phyloP scores from a whole-genome alignment of 2,797 vertebrate genomes.

The Cottoperca gobio region DNA sequence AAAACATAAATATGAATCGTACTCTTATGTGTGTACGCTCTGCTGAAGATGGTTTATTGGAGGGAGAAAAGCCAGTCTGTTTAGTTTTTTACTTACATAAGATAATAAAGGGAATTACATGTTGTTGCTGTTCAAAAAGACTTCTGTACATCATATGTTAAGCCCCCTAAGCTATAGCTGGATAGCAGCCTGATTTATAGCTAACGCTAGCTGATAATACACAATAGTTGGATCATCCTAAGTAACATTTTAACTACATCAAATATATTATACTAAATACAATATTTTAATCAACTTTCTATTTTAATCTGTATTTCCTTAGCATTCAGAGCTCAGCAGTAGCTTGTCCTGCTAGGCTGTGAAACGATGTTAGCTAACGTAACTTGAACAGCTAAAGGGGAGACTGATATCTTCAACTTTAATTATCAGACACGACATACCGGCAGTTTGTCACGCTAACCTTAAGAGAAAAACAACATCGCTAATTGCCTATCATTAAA shows the following conservation, averaged over 20 bases:
- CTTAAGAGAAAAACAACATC: not conserved
- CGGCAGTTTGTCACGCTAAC: not conserved
- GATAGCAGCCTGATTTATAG: not conserved
- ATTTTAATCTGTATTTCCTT: not conserved
- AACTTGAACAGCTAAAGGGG: not conserved
- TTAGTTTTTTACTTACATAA: not conserved
- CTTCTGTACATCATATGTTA: no score
- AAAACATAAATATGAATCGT: not conserved
- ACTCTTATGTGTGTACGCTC: not conserved
- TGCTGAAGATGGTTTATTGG: not conserved
- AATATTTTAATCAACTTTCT: not conserved
- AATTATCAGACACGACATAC: not conserved
- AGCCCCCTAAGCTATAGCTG: not conserved
- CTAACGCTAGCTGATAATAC: not conserved
- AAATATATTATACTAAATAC: no score
- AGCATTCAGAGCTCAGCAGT: not conserved
- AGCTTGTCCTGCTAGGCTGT: not conserved
- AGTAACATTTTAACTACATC: no score
- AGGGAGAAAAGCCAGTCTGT: not conserved
- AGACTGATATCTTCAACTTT: not conserved
- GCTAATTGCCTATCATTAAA: not conserved
- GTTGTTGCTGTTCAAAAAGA: not conserved
- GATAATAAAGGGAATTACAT: no score
- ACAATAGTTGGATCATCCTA: not conserved
- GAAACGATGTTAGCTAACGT: not conserved